Evolutionary conservation across 2,113 vertebrate species (phyloP), one percentile per base, ranked within the genome.

Genomic region (Tragelaphus scriptus): DNA sequence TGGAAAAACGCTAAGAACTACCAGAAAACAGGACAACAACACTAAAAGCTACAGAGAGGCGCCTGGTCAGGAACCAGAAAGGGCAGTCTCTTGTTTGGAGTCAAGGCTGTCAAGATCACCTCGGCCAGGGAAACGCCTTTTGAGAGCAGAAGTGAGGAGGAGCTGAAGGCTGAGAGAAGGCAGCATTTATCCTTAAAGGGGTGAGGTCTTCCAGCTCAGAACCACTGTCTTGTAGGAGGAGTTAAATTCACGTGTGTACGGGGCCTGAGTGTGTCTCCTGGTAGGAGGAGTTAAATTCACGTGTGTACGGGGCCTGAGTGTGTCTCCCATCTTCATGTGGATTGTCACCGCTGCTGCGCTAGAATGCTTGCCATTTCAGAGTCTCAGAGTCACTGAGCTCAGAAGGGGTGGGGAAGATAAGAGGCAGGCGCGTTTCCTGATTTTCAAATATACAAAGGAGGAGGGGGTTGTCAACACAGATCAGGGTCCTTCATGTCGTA

Each of bases 361-460:
- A 49, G 51, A 40, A 68, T 2, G 28, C 19, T 36, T 10, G 63
- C 49, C 30, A 5, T 61, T 49, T 94, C 58, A 65, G 55, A 28
- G 15, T 19, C 28, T 56, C 55, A 71, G 44, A 79, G 79, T 63
- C 14, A 81, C 58, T 36, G 79, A 36, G 25, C 25, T 86, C 23
- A n/a, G 25, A 88, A 91, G 6, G 30, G 8, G 16, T 44, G 17
- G 65, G 49, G 47, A 84, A 85, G 53, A 32, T 5, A 36, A 23
- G 51, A 86, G 17, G 59, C 12, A 4, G 53, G 85, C 14, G 49
- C 5, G 82, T 65, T 80, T 89, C 30, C 53, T 32, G 17, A 32
- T 61, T 75, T 96, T 94, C 51, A 88, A 96, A 87, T 79, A 19
- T 40, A 75, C 71, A 84, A 51, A 36, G 65, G 68, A 95, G 68